Conservation (phyloP, 2,888 invertebrate species). For the Sesia bembeciformis region DNA sequence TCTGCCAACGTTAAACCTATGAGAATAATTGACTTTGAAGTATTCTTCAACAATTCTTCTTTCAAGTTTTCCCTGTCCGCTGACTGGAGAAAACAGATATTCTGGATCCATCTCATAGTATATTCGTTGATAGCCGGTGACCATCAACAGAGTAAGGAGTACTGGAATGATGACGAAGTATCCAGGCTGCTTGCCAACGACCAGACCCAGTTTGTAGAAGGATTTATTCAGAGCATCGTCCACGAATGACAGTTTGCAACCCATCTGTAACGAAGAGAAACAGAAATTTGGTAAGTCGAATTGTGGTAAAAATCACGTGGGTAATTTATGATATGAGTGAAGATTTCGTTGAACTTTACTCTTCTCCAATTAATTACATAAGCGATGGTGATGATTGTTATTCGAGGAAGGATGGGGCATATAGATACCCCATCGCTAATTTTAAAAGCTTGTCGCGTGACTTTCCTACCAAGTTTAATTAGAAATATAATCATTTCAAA, state of each 20-base stretch:
- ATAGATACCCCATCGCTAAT: too few relatives aligned
- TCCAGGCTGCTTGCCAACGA: constrained; percentile 87
- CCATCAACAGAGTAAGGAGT: constrained; percentile 84
- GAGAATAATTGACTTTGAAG: constrained; percentile 92
- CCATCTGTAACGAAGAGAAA: constrained; percentile 76
- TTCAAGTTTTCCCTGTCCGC: constrained; percentile 89
- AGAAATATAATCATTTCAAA: too few relatives aligned
- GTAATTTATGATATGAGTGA: neutral
- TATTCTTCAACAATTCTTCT: constrained; percentile 85
- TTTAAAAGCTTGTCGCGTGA: too few relatives aligned
- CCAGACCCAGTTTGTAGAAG: constrained; percentile 86
- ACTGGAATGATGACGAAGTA: constrained; percentile 93
- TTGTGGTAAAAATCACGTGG: neutral
- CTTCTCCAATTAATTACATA: neutral
- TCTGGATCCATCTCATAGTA: constrained; percentile 94
- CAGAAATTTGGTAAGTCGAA: neutral
- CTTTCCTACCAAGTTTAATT: too few relatives aligned
- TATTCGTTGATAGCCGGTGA: constrained; percentile 90
- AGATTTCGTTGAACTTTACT: neutral
- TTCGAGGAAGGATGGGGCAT: too few relatives aligned
- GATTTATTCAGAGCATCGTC: constrained; percentile 86
- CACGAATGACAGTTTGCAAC: constrained; percentile 81
- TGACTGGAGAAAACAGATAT: constrained; percentile 91
- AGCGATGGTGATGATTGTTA: too few relatives aligned
- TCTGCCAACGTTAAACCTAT: constrained; percentile 88